A percentile compares a stretch with the other conserved stretches of the same genome.
These are phyloP conservation scores for Pimephales promelas DNA, from an alignment of 2,113 vertebrate species.

Conservation along the genomic window DNA sequence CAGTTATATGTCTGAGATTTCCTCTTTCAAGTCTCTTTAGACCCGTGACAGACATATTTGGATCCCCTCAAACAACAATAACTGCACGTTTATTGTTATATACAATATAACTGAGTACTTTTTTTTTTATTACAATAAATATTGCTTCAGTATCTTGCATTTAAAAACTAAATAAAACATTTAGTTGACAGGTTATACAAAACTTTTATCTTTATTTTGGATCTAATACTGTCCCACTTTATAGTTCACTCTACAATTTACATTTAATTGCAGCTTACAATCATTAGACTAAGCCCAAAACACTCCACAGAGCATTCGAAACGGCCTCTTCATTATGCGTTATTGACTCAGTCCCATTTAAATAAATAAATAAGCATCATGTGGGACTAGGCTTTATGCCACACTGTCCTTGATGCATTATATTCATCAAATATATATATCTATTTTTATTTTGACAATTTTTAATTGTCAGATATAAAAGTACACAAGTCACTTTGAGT, in stretches of 20 bases:
- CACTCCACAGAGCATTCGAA: slow-evolving; percentile 1
- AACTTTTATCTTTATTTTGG: neutral
- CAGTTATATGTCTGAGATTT: too few relatives aligned
- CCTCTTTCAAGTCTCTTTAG: too few relatives aligned
- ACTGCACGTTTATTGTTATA: too few relatives aligned
- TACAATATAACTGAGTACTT: too few relatives aligned
- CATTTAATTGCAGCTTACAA: slow-evolving; percentile 4
- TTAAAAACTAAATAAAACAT: too few relatives aligned
- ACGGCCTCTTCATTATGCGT: neutral
- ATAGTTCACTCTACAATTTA: slow-evolving; percentile 2
- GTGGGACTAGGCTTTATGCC: neutral
- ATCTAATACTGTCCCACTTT: neutral
- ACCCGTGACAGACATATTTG: too few relatives aligned
- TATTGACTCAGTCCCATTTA: neutral
- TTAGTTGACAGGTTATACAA: too few relatives aligned
- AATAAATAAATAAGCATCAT: neutral
- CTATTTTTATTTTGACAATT: too few relatives aligned
- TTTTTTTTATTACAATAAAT: too few relatives aligned
- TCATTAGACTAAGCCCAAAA: neutral
- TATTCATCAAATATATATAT: neutral
- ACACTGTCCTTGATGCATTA: neutral
- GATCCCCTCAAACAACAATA: too few relatives aligned
- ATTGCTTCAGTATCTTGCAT: too few relatives aligned
- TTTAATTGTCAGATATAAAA: neutral
- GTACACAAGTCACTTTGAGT: neutral